A percentile compares a stretch with the other conserved stretches of the same genome.
Conservation (phyloP, 2,888 invertebrate genomes). For the Adela reaumurella region DNA sequence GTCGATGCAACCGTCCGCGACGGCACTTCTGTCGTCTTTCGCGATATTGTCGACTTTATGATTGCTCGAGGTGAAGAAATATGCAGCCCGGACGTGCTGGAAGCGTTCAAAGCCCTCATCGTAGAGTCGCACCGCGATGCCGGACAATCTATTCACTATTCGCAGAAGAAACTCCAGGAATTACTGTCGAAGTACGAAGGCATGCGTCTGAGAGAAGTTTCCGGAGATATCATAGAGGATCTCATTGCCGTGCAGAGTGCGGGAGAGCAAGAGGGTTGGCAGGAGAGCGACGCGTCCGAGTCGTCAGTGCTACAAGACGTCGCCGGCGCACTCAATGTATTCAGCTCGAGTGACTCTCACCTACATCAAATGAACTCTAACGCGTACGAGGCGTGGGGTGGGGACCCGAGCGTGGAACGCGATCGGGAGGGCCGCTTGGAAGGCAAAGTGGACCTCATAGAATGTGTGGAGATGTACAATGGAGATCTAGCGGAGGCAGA, state of each 20-base stretch:
- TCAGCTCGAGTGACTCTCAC: conserved; percentile 36
- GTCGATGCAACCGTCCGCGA: conserved; percentile 21
- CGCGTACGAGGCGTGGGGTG: conserved; percentile 36
- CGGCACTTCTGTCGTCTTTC: conserved; percentile 33
- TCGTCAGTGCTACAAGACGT: conserved; percentile 41
- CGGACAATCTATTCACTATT: conserved; percentile 32
- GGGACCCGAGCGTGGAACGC: conserved; percentile 28
- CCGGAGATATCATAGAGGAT: conserved; percentile 38
- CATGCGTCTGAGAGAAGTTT: conserved; percentile 36
- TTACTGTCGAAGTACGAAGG: conserved; percentile 41
- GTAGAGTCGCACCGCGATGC: conserved; percentile 30
- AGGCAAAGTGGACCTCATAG: conserved; percentile 41
- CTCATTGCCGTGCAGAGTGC: conserved; percentile 26
- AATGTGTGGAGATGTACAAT: conserved; percentile 58
- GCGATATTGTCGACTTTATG: conserved; percentile 48
- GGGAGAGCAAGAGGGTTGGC: conserved; percentile 24
- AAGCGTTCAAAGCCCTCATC: conserved; percentile 46
- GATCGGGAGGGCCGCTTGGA: conserved; percentile 26
- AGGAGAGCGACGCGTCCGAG: conserved; percentile 26
- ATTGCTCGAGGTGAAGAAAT: conserved; percentile 52
- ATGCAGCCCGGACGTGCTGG: conserved; percentile 47
- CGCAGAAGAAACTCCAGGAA: conserved; percentile 33
- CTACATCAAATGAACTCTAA: conserved; percentile 35
- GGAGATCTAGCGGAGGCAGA: conserved; percentile 80
- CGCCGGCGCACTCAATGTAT: conserved; percentile 40